Percentiles rank a stretch among this genome's conserved stretches.
Conservation (phyloP, 1,140 invertebrate species). For the Scaptodrosophila lebanonensis region DNA sequence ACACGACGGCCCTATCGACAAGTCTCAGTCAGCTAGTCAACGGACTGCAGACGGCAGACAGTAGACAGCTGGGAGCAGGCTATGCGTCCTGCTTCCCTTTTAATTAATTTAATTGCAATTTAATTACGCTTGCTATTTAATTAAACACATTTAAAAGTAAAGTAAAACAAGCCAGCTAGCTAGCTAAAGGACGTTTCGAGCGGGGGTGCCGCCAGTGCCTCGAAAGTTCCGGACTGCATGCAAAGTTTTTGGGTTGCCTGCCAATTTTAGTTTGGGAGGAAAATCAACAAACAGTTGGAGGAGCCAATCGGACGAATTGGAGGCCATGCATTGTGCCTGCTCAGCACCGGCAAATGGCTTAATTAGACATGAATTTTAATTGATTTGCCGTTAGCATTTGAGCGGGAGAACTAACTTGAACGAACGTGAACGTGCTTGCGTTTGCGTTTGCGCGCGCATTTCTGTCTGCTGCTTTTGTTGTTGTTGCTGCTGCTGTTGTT, state of each 20-base stretch:
- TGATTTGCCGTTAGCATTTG: conserved; percentile 49
- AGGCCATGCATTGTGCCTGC: conserved; percentile 5
- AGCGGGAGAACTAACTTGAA: too few species aligned
- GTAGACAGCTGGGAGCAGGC: background rate
- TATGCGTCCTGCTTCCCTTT: conserved; percentile 69
- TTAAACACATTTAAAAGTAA: conserved; percentile 63
- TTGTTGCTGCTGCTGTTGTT: too few species aligned
- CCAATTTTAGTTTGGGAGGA: conserved; percentile 10
- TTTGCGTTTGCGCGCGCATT: too few species aligned
- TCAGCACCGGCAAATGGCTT: conserved; percentile 59
- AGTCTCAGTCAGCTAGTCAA: too few species aligned
- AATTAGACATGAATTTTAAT: conserved; percentile 60
- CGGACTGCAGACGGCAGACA: conserved; percentile 2
- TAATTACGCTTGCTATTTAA: conserved; percentile 77
- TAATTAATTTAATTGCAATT: conserved; percentile 77
- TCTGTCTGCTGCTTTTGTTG: too few species aligned
- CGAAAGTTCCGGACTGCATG: conserved; percentile 40
- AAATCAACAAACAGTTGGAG: conserved; percentile 18
- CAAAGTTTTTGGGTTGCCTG: conserved; percentile 37
- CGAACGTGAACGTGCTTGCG: too few species aligned
- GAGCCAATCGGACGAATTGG: background rate
- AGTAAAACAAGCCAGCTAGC: conserved; percentile 28
- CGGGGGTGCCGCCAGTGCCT: conserved; percentile 27
- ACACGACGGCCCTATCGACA: too few species aligned
- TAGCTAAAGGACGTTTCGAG: background rate